phyloP scores from a whole-genome alignment of 2,797 vertebrate genomes.

The Enteromius paludinosus region DNA sequence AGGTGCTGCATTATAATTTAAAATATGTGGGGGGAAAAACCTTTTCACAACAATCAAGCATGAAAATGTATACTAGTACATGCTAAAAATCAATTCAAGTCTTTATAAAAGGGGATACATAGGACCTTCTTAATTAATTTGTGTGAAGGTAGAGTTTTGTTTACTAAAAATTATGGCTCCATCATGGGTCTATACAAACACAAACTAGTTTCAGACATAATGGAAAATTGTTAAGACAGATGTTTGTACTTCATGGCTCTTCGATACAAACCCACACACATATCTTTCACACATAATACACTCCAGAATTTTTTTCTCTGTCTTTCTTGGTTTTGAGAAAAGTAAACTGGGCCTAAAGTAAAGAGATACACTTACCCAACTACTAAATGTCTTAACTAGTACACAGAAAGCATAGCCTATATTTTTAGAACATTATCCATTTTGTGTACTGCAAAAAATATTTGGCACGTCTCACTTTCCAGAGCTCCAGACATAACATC shows the following conservation, averaged over 20 bases:
- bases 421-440: not conserved
- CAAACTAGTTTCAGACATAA: not conserved
- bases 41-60: not conserved
- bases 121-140: not conserved
- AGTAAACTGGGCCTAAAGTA: not conserved
- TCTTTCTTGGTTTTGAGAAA: not conserved
- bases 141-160: not conserved
- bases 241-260: conserved; percentile 6
- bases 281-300: not conserved
- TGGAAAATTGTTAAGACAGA: not conserved
- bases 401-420: not conserved
- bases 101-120: not conserved
- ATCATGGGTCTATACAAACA: not conserved
- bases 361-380: not conserved
- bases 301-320: not conserved
- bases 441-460: not conserved
- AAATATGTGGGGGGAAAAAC: not conserved
- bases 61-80: not conserved
- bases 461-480: conserved; percentile 1
- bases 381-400: not conserved
- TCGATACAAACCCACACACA: not conserved
- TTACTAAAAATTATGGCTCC: not conserved
- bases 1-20: not conserved
- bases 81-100: not conserved
- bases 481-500: conserved; percentile 46